Conservation (phyloP, 2,888 invertebrate species). For the Athalia cordata region DNA sequence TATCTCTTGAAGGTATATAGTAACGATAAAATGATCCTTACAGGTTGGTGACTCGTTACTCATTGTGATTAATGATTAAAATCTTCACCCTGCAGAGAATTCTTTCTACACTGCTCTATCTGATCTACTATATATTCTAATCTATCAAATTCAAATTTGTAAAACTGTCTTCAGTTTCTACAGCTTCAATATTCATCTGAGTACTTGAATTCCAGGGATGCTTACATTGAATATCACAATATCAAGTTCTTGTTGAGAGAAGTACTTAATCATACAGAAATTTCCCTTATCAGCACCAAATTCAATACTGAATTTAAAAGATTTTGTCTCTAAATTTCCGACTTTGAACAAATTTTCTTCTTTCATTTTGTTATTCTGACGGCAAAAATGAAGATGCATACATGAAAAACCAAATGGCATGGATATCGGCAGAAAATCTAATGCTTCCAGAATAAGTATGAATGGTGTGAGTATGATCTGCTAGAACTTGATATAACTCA, state of each 20-base stretch:
- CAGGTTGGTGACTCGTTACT: background rate
- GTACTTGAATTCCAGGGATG: slow-evolving; percentile 21
- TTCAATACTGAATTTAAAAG: background rate
- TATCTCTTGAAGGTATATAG: background rate
- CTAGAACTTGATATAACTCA: slow-evolving; percentile 32
- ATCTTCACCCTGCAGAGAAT: slow-evolving; percentile 8
- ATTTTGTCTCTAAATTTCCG: background rate
- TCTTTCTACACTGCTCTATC: background rate
- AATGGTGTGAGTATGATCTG: slow-evolving; percentile 19
- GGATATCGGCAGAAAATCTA: background rate
- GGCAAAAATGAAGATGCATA: background rate
- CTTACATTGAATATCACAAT: slow-evolving; percentile 6
- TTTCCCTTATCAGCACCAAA: background rate
- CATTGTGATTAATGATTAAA: background rate
- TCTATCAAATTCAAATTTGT: slow-evolving; percentile 2
- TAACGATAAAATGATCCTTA: background rate
- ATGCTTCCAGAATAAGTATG: slow-evolving; percentile 32
- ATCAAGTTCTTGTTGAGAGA: slow-evolving; percentile 14
- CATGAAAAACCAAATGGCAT: slow-evolving; percentile 8
- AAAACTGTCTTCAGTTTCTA: slow-evolving; percentile 1
- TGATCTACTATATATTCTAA: slow-evolving; percentile 9
- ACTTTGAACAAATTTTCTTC: background rate
- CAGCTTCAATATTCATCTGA: slow-evolving; percentile 10
- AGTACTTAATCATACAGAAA: slow-evolving; percentile 17
- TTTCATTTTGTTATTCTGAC: no score